Conservation (phyloP, 1,140 invertebrate species). For the Hypsibius dujardini region DNA sequence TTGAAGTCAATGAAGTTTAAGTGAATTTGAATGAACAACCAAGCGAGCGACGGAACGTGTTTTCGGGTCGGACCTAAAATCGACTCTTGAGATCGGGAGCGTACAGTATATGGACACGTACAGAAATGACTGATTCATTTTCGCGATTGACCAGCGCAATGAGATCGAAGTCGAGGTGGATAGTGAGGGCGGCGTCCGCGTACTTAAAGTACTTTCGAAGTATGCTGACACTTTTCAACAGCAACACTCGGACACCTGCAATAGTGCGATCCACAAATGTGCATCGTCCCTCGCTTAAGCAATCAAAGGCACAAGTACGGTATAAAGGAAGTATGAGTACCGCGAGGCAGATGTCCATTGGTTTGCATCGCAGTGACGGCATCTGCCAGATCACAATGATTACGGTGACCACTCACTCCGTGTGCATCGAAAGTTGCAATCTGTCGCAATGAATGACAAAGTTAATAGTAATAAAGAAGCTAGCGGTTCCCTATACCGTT, state of each 20-base stretch:
- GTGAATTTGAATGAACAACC: too few relatives aligned
- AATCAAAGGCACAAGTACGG: too few relatives aligned
- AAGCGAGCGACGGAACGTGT: too few relatives aligned
- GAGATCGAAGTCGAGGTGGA: constrained; percentile 39
- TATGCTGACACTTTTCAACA: constrained; percentile 61
- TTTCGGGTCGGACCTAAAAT: too few relatives aligned
- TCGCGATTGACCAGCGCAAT: constrained; percentile 43
- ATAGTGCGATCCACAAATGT: not conserved
- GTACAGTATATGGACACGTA: too few relatives aligned
- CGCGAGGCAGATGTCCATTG: constrained; percentile 23
- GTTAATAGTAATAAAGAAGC: too few relatives aligned
- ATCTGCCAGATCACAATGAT: constrained; percentile 49
- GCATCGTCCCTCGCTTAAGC: too few relatives aligned
- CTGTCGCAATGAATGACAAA: constrained; percentile 23
- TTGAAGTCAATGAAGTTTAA: too few relatives aligned
- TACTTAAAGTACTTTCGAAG: constrained; percentile 67
- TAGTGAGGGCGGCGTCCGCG: constrained; percentile 57
- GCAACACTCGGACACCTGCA: constrained; percentile 56
- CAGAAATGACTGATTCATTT: too few relatives aligned
- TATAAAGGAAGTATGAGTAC: constrained; percentile 26
- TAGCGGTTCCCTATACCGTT: too few relatives aligned
- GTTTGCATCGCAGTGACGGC: constrained; percentile 25
- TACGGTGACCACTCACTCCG: constrained; percentile 70
- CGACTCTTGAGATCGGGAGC: too few relatives aligned
- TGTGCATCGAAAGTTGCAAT: constrained; percentile 75